phyloP scores from a whole-genome alignment of 2,113 vertebrate species.

The western clawed frog (Xenopus tropicalis) region DNA sequence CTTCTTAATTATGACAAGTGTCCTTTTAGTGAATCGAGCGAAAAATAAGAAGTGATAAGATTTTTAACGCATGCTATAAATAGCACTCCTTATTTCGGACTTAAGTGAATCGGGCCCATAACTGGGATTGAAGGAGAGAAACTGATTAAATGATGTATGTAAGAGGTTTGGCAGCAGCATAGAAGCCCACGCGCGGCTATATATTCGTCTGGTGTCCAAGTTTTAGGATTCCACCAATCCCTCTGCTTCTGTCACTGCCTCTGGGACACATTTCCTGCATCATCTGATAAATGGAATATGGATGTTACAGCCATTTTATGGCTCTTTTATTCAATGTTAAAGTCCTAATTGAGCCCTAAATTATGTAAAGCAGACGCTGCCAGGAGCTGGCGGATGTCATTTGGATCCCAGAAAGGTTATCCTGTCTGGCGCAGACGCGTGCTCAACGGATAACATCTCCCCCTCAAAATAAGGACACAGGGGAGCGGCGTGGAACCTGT shows the following conservation, averaged over 20 bases:
- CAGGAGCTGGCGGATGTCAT: slow-evolving; percentile 40
- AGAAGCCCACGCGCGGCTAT: too few species aligned
- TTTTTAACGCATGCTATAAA: too few species aligned
- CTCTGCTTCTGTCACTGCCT: slow-evolving; percentile 23
- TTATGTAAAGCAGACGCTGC: slow-evolving; percentile 43
- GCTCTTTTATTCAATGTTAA: slow-evolving; percentile 43
- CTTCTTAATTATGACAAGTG: too few species aligned
- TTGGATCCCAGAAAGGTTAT: slow-evolving; percentile 39
- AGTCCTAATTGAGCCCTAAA: slow-evolving; percentile 45
- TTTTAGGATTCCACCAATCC: slow-evolving; percentile 13
- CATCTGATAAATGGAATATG: slow-evolving; percentile 46
- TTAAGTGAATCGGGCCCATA: too few species aligned
- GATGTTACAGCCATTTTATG: slow-evolving; percentile 39
- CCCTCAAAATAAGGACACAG: slow-evolving; percentile 17
- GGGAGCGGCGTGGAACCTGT: neutral
- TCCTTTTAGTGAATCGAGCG: too few species aligned
- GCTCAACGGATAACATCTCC: slow-evolving; percentile 26
- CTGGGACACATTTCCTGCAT: slow-evolving; percentile 33
- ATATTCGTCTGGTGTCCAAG: neutral
- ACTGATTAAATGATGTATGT: too few species aligned
- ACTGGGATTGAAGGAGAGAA: too few species aligned
- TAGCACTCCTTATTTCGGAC: too few species aligned
- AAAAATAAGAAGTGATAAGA: too few species aligned
- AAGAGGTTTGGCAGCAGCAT: too few species aligned
- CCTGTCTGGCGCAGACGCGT: slow-evolving; percentile 33